Conservation (phyloP, 2,113 vertebrate species). For the Eretmochelys imbricata region DNA sequence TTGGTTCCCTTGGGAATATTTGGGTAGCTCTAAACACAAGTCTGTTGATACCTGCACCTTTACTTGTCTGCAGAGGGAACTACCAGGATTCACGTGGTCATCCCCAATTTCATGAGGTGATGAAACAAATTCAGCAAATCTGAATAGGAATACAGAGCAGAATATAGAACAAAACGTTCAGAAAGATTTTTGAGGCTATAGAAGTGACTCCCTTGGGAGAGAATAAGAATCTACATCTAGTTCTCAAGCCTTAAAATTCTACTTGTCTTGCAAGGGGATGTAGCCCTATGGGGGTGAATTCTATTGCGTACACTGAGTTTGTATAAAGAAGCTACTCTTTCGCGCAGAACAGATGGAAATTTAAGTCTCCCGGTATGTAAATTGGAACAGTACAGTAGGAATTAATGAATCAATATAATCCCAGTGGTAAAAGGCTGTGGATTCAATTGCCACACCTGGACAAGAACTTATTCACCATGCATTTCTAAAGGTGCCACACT, state of each 20-base stretch:
- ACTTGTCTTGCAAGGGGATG: neutral
- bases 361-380: neutral
- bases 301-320: neutral
- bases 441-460: neutral
- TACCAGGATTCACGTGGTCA: neutral
- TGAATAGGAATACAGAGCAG: neutral
- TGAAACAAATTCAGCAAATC: neutral
- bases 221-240: neutral
- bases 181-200: neutral
- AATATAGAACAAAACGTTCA: fast-evolving
- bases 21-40: neutral
- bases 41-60: neutral
- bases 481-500: neutral
- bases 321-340: neutral
- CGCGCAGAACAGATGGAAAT: neutral
- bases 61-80: neutral
- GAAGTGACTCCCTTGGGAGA: neutral
- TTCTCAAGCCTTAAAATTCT: neutral
- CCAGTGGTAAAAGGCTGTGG: neutral
- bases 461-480: neutral
- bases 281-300: neutral
- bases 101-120: neutral
- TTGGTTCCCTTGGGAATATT: too few relatives aligned
- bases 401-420: neutral
- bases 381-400: neutral